Evolutionary conservation across 1,140 invertebrate species (phyloP).

Genomic region (Drosophila seguyi): DNA sequence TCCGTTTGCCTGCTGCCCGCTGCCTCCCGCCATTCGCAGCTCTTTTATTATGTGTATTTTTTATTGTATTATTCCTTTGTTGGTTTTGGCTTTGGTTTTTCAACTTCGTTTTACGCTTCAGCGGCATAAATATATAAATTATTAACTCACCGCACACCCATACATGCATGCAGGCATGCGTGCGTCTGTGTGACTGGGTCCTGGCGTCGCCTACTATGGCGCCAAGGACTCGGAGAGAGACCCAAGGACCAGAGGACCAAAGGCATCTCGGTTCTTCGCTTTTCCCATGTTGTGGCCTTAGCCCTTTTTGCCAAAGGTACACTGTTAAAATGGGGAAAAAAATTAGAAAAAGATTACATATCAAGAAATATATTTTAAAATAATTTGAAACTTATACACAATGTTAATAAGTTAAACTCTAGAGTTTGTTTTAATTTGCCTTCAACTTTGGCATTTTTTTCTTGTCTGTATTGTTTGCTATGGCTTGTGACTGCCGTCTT

Average conservation of each 20-base stretch:
- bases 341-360: neutral
- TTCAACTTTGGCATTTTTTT: accelerated
- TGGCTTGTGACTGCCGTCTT: slow-evolving; percentile 17
- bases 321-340: neutral
- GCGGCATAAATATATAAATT: slow-evolving; percentile 82
- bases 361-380: neutral
- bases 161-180: slow-evolving; percentile 9
- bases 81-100: slow-evolving; percentile 80
- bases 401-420: neutral
- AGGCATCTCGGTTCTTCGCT: slow-evolving; percentile 23
- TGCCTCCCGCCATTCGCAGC: slow-evolving; percentile 37
- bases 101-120: slow-evolving; percentile 83
- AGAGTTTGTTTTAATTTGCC: too few relatives aligned
- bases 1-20: neutral
- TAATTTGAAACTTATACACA: too few relatives aligned
- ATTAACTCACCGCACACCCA: slow-evolving; percentile 69
- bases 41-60: slow-evolving; percentile 82
- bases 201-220: slow-evolving; percentile 46
- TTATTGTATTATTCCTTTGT: slow-evolving; percentile 80
- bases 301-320: slow-evolving; percentile 53
- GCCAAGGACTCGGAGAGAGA: slow-evolving; percentile 21
- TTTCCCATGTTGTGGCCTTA: slow-evolving; percentile 46
- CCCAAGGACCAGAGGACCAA: slow-evolving; percentile 9
- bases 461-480: slow-evolving; percentile 11
- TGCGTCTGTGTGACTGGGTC: slow-evolving; percentile 25